Evolutionary conservation across 2,113 vertebrate species (phyloP).

Genomic region (Azemiops feae): DNA sequence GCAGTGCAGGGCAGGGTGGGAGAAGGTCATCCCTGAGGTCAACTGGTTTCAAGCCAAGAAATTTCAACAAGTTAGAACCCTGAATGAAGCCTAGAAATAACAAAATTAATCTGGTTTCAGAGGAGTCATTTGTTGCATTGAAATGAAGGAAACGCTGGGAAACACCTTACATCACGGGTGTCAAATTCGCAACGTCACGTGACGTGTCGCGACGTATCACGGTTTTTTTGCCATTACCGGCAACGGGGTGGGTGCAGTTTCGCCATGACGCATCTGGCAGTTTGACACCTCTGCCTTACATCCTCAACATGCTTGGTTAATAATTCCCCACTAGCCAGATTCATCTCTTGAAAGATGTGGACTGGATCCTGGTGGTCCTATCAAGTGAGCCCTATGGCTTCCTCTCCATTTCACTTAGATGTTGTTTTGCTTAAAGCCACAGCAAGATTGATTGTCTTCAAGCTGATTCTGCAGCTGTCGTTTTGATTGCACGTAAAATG

Average conservation of each 20-base stretch:
- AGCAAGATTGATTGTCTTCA: not conserved
- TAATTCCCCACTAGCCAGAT: not conserved
- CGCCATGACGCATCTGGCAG: too few species aligned
- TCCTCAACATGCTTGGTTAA: not conserved
- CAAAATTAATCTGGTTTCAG: not conserved
- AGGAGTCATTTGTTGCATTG: fast-evolving
- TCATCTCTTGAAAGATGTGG: not conserved
- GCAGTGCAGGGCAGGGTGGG: not conserved
- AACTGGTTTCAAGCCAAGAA: not conserved
- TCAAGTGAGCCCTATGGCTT: not conserved
- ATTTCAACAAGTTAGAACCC: not conserved
- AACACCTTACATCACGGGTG: not conserved
- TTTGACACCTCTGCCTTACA: too few species aligned
- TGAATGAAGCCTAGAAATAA: not conserved
- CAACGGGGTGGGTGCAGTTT: too few species aligned
- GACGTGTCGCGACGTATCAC: too few species aligned
- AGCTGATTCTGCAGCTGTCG: not conserved
- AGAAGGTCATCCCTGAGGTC: not conserved
- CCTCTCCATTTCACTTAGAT: not conserved
- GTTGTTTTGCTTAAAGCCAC: not conserved
- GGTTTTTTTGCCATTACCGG: too few species aligned
- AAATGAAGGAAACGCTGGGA: not conserved
- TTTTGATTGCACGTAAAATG: not conserved
- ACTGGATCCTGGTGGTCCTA: not conserved
- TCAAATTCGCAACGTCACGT: too few species aligned